Conservation (phyloP, 2,113 vertebrate genomes). For the Tachysurus vachellii region DNA sequence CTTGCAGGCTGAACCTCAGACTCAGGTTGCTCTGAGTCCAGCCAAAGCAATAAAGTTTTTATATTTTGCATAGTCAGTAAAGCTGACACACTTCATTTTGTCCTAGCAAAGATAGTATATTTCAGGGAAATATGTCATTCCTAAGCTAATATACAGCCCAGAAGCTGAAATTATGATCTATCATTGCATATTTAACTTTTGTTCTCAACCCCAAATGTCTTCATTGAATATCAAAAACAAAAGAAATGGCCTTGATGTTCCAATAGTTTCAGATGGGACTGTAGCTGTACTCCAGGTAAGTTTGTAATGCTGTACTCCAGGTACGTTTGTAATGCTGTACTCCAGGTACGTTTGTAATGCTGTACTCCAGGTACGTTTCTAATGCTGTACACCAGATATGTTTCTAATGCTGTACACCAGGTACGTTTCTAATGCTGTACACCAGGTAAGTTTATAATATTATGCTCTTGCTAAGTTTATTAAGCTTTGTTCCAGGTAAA, state of each 20-base stretch:
- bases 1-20: background rate
- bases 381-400: background rate
- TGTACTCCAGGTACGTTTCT: background rate
- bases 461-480: background rate
- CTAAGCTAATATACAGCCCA: background rate
- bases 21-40: background rate
- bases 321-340: background rate
- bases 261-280: background rate
- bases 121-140: background rate
- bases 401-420: background rate
- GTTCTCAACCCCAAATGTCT: background rate
- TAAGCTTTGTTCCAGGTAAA: background rate
- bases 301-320: background rate
- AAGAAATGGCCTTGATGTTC: background rate
- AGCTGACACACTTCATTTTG: background rate
- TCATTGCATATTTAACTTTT: background rate
- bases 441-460: background rate
- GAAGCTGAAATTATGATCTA: background rate
- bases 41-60: background rate
- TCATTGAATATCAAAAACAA: background rate
- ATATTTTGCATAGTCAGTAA: background rate
- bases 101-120: background rate
- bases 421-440: background rate
- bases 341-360: background rate
- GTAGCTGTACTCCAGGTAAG: background rate